These are phyloP conservation scores for Acanthosepion pharaonis DNA, from an alignment of 2,888 invertebrate species.

Conservation along the genomic window DNA sequence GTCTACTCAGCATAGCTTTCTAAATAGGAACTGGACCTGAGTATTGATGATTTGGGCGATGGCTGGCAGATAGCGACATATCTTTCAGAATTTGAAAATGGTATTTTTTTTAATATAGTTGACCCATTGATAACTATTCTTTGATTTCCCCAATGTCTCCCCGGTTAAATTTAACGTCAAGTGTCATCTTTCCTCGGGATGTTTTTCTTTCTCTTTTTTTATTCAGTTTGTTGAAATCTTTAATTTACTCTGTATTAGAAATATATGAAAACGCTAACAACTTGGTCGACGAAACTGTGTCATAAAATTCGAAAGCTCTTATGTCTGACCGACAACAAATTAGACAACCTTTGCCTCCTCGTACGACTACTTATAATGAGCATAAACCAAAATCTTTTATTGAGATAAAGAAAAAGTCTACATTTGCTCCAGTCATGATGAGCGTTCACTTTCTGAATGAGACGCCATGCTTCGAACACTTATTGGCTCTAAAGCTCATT, in stretches of 20 bases:
- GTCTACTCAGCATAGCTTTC: too few species aligned
- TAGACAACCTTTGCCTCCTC: too few species aligned
- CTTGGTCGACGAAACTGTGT: background rate
- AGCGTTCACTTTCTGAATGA: too few species aligned
- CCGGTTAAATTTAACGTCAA: background rate
- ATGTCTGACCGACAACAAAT: background rate
- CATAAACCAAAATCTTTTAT: too few species aligned
- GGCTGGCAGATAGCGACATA: background rate
- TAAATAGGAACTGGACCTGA: too few species aligned
- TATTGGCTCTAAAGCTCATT: too few species aligned
- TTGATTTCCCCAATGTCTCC: background rate
- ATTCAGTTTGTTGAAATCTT: background rate
- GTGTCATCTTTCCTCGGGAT: background rate
- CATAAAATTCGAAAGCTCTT: background rate
- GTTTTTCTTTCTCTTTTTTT: background rate
- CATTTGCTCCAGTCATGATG: too few species aligned
- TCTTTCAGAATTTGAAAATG: background rate
- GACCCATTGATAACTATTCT: background rate
- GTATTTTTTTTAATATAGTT: background rate
- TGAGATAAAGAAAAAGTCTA: too few species aligned
- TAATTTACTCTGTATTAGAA: background rate
- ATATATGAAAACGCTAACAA: background rate
- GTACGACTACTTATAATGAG: too few species aligned
- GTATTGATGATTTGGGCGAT: background rate
- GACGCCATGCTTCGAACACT: too few species aligned